Percentiles rank a stretch among this genome's conserved stretches.
phyloP scores from a whole-genome alignment of 2,888 invertebrate genomes.

The Linnaemya tessellans region DNA sequence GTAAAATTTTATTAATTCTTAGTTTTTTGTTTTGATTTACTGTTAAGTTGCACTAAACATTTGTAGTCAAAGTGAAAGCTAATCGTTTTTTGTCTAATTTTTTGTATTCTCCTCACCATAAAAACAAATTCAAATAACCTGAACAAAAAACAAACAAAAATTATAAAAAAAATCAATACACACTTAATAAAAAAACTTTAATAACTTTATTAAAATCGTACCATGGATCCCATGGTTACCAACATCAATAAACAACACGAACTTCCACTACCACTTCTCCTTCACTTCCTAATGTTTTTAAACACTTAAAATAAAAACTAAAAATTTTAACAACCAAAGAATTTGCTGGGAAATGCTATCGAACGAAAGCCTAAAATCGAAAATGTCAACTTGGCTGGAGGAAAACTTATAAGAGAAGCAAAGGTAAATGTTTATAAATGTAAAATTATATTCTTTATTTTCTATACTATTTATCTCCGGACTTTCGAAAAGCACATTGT shows the following conservation, averaged over 20 bases:
- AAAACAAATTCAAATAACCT: slow-evolving; percentile 66
- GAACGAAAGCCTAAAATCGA: slow-evolving; percentile 97
- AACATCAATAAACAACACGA: slow-evolving; percentile 65
- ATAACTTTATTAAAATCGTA: slow-evolving; percentile 53
- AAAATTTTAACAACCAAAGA: slow-evolving; percentile 85
- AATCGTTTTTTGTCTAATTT: slow-evolving; percentile 83
- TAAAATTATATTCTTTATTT: slow-evolving; percentile 28
- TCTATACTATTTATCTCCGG: slow-evolving; percentile 9
- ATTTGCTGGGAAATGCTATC: slow-evolving; percentile 94
- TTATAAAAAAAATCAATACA: slow-evolving; percentile 57
- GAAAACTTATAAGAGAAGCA: slow-evolving; percentile 97
- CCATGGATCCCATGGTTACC: slow-evolving; percentile 62
- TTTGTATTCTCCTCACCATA: slow-evolving; percentile 80
- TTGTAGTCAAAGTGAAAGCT: slow-evolving; percentile 76
- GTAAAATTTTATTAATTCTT: slow-evolving; percentile 66
- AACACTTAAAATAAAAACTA: slow-evolving; percentile 71
- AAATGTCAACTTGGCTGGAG: slow-evolving; percentile 97
- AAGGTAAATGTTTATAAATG: slow-evolving; percentile 88
- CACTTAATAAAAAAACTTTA: slow-evolving; percentile 72
- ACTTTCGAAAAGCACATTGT: slow-evolving; percentile 26
- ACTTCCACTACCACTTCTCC: slow-evolving; percentile 61
- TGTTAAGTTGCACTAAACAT: slow-evolving; percentile 65
- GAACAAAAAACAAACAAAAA: slow-evolving; percentile 58
- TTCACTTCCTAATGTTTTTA: slow-evolving; percentile 61
- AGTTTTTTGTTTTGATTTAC: slow-evolving; percentile 57